Percentiles rank a stretch among this genome's conserved stretches.
Evolutionary conservation across 2,797 vertebrate genomes (phyloP).

Genomic region (Cheirogaleus major): DNA sequence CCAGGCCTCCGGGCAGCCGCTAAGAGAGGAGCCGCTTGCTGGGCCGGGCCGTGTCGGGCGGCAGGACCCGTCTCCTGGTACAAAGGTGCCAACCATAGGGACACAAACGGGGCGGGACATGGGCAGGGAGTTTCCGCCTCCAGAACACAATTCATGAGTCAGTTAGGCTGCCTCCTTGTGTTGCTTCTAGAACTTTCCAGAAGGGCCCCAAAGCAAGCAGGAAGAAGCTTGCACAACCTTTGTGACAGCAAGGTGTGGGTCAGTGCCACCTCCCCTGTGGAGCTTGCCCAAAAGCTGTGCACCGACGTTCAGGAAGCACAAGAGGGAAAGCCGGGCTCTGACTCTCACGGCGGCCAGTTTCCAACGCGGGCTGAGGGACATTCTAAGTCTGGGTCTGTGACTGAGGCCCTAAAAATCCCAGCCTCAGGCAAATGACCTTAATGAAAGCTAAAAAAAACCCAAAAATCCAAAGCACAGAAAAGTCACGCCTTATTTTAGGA

Average conservation of each 20-base stretch:
- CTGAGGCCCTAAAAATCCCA: not conserved
- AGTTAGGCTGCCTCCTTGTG: not conserved
- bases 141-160: not conserved
- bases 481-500: not conserved
- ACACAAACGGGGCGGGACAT: not conserved
- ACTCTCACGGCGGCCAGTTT: not conserved
- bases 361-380: not conserved
- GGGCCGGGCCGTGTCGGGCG: not conserved
- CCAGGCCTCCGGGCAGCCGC: not conserved
- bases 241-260: not conserved
- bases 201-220: not conserved
- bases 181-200: conserved; percentile 33
- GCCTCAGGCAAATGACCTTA: not conserved
- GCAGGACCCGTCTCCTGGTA: not conserved
- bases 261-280: not conserved
- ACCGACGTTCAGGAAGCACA: not conserved
- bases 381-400: not conserved
- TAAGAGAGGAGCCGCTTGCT: not conserved
- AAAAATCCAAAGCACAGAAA: not conserved
- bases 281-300: not conserved
- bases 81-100: not conserved
- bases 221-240: not conserved
- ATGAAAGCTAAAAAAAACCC: no score
- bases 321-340: not conserved
- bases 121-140: not conserved